Conservation (phyloP, 1,140 invertebrate genomes). For the Leptopilina boulardi region DNA sequence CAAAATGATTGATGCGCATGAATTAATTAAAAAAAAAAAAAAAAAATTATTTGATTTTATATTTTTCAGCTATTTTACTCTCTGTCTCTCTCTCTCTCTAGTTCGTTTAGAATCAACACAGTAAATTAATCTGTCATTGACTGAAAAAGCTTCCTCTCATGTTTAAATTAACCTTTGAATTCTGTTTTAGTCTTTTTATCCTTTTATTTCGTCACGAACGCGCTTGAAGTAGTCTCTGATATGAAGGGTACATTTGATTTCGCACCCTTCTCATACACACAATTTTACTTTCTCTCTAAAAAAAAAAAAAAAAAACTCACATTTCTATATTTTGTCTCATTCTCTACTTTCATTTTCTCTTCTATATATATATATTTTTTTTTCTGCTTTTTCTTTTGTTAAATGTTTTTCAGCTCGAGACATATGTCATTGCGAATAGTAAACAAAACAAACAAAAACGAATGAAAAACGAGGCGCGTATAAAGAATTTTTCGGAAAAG, state of each 20-base stretch:
- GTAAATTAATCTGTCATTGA: background rate
- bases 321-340: background rate
- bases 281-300: conserved; percentile 24
- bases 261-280: background rate
- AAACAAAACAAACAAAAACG: background rate
- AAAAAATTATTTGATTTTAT: background rate
- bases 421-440: background rate
- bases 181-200: background rate
- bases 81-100: background rate
- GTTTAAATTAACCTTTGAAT: background rate
- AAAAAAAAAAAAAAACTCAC: background rate
- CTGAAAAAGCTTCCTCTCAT: background rate
- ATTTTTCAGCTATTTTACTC: no score
- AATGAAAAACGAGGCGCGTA: background rate
- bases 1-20: background rate
- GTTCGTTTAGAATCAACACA: background rate
- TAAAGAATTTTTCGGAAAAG: background rate
- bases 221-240: background rate
- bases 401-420: background rate
- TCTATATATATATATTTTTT: no score
- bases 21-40: background rate
- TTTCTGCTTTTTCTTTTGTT: background rate
- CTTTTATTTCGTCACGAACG: conserved; percentile 5
- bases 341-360: background rate
- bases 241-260: conserved; percentile 12